phyloP scores from a whole-genome alignment of 1,140 invertebrate genomes.

The Drosophila sechellia region DNA sequence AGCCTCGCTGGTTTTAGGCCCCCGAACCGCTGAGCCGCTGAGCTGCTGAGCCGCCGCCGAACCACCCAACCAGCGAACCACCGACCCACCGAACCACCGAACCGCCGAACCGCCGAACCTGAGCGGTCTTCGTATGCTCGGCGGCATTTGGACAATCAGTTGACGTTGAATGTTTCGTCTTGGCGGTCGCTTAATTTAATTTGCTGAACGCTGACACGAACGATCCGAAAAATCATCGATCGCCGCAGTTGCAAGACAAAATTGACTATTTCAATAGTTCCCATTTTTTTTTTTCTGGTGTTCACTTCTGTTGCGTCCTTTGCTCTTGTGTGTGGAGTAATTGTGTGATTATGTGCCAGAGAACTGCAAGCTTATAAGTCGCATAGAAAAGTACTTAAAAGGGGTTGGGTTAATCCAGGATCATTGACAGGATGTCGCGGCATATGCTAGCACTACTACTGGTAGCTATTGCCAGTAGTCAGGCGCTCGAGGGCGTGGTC shows the following conservation, averaged over 20 bases:
- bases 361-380: background rate
- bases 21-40: conserved; percentile 15
- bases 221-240: conserved; percentile 1
- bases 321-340: background rate
- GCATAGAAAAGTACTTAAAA: background rate
- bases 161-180: conserved; percentile 83
- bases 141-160: conserved; percentile 79
- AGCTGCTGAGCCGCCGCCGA: background rate
- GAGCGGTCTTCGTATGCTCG: conserved; percentile 76
- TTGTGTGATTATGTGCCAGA: conserved; percentile 39
- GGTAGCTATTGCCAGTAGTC: conserved; percentile 1
- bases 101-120: conserved; percentile 23
- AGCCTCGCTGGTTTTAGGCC: background rate
- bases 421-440: conserved; percentile 16
- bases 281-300: conserved; percentile 10
- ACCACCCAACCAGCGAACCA: background rate
- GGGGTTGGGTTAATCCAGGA: background rate
- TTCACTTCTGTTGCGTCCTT: no score
- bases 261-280: background rate
- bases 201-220: conserved; percentile 56
- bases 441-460: conserved; percentile 8
- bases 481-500: conserved; percentile 39
- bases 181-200: conserved; percentile 66
- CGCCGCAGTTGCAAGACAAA: background rate
- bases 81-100: conserved; percentile 6